Evolutionary conservation across 2,797 vertebrate species (phyloP).

Genomic region (Garrulus glandarius): DNA sequence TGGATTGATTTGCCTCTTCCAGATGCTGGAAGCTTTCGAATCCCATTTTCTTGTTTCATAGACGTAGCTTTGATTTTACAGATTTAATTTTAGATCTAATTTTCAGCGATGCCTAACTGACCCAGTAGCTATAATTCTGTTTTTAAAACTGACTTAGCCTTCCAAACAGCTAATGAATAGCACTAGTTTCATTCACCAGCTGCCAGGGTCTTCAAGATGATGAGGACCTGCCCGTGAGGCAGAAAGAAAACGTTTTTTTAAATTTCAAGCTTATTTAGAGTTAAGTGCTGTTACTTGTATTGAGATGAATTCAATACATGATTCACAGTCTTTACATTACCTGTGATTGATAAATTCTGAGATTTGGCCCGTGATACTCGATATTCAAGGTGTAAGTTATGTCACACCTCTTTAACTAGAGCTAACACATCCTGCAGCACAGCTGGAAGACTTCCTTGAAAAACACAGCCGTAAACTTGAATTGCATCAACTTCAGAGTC

Average conservation of each 20-base stretch:
- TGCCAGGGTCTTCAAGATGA: background rate
- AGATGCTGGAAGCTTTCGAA: background rate
- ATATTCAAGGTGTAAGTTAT: background rate
- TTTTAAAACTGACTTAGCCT: background rate
- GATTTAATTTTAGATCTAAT: slow-evolving; percentile 9
- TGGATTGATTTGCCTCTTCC: background rate
- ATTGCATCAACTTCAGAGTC: background rate
- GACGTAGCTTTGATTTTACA: background rate
- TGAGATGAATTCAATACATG: background rate
- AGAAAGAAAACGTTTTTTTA: background rate
- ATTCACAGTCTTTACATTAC: background rate
- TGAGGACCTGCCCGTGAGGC: background rate
- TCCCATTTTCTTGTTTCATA: background rate
- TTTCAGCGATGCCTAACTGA: background rate
- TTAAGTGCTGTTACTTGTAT: background rate
- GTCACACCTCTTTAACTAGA: background rate
- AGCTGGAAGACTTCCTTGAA: background rate
- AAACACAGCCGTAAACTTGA: background rate
- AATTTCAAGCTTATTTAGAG: background rate
- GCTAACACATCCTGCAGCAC: background rate
- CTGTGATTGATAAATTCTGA: background rate
- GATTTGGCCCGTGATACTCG: background rate
- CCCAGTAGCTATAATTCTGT: background rate
- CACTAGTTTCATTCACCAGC: background rate
- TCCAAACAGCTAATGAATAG: background rate